phyloP scores from a whole-genome alignment of 2,113 vertebrate species.

The Neomonachus schauinslandi region DNA sequence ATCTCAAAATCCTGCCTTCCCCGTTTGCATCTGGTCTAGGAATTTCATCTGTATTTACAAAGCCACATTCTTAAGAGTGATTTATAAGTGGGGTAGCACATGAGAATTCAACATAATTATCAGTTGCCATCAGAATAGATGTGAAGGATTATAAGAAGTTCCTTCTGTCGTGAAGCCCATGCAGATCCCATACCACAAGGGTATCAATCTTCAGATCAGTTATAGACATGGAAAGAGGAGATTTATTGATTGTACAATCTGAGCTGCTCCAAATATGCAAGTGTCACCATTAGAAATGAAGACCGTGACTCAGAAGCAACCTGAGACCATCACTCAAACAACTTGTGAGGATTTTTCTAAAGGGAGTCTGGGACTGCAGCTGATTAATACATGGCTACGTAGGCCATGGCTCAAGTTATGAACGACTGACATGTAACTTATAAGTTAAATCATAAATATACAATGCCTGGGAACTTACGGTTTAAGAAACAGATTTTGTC shows the following conservation, averaged over 20 bases:
- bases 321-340: not conserved
- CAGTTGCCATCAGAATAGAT: constrained; percentile 10
- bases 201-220: not conserved
- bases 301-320: not conserved
- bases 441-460: not conserved
- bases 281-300: not conserved
- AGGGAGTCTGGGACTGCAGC: constrained; percentile 1
- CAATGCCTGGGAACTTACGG: not conserved
- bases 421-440: not conserved
- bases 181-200: not conserved
- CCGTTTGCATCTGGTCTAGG: not conserved
- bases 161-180: not conserved
- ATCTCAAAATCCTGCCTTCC: not conserved
- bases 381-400: not conserved
- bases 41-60: not conserved
- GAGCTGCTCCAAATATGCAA: constrained; percentile 7
- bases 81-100: not conserved
- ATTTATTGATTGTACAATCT: not conserved
- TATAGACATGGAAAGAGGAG: not conserved
- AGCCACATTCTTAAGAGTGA: not conserved
- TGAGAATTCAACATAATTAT: constrained; percentile 35
- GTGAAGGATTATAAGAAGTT: not conserved
- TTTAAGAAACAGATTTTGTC: not conserved
- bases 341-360: constrained; percentile 18
- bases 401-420: not conserved